phyloP scores from a whole-genome alignment of 2,113 vertebrate species.

The Esox niger region DNA sequence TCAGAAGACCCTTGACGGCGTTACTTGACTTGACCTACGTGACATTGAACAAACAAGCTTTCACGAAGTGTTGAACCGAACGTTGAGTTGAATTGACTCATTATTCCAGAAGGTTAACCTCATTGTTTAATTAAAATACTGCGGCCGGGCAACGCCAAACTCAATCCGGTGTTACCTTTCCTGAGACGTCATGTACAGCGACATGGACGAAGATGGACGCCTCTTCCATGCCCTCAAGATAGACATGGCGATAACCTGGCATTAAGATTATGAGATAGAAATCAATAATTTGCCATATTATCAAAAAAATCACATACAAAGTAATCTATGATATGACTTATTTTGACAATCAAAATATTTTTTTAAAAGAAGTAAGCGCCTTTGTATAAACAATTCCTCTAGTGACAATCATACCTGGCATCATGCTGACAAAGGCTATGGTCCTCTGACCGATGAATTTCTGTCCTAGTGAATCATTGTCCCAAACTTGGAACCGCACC shows the following conservation, averaged over 20 bases:
- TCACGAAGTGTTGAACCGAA: background rate
- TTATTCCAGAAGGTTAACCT: slow-evolving; percentile 29
- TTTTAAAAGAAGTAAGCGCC: background rate
- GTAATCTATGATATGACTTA: background rate
- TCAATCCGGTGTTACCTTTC: slow-evolving; percentile 81
- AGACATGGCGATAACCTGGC: slow-evolving; percentile 92
- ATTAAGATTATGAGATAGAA: slow-evolving; percentile 2
- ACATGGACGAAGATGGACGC: slow-evolving; percentile 96
- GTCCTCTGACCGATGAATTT: slow-evolving; percentile 97
- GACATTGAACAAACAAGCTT: slow-evolving; percentile 11
- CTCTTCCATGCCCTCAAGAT: slow-evolving; percentile 91
- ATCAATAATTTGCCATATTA: background rate
- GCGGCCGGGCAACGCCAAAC: background rate
- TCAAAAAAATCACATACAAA: background rate
- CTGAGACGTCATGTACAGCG: slow-evolving; percentile 80
- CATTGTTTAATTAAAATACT: too few relatives aligned
- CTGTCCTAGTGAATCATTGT: slow-evolving; percentile 90
- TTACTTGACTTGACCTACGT: slow-evolving; percentile 70
- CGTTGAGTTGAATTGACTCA: background rate
- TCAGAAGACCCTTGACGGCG: slow-evolving; percentile 64
- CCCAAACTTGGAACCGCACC: slow-evolving; percentile 93
- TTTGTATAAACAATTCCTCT: background rate
- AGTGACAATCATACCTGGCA: slow-evolving; percentile 84
- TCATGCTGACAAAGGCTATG: slow-evolving; percentile 87
- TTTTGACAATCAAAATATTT: background rate